Evolutionary conservation across 2,113 vertebrate genomes (phyloP), one percentile per base, ranked within the genome.

Genomic region (Reinhardtius hippoglossoides): DNA sequence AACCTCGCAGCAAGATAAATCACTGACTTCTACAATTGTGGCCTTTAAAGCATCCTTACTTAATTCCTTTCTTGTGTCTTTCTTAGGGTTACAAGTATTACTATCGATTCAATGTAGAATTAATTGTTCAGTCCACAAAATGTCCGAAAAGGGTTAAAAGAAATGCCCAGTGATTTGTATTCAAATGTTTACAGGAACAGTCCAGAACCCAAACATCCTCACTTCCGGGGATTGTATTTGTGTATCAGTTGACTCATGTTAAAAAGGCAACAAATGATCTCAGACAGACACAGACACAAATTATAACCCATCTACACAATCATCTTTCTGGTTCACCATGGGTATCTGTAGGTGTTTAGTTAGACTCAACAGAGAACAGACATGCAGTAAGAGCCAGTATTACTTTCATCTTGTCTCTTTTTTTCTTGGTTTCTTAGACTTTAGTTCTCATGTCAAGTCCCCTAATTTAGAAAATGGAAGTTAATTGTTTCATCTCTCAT

Each of bases 401-500:
- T 69, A 67, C 76, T 87, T 81, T 57, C 72, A 72, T 64, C 48
- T 58, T 73, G 26, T 27, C 62, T 79, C 55, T 68, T 55, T 69
- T 67, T 76, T 65, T 76, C 63, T 62, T 31, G 56, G 9, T 31
- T 66, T 50, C 18, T 48, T 1, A 4, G 15, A n/a, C 18, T 74
- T 59, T 67, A 54, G 48, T 52, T 71, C 65, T 57, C 44, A 56
- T 80, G 76, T 88, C 79, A 80, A 66, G 52, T 71, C 82, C 77
- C 81, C 61, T 83, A 76, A 92, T 92, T 90, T 40, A 81, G 68
- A 84, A 89, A 87, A 85, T 81, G 62, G 66, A 79, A 87, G 81
- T 87, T 87, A 89, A 92, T 91, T 89, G 87, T 85, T 92, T 85
- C 67, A 87, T 88, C 87, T 89, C 74, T 85, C 78, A 88, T 89